A percentile compares a stretch with the other conserved stretches of the same genome.
Evolutionary conservation across 2,888 invertebrate genomes (phyloP).

Genomic region (Polydrusus cervinus): DNA sequence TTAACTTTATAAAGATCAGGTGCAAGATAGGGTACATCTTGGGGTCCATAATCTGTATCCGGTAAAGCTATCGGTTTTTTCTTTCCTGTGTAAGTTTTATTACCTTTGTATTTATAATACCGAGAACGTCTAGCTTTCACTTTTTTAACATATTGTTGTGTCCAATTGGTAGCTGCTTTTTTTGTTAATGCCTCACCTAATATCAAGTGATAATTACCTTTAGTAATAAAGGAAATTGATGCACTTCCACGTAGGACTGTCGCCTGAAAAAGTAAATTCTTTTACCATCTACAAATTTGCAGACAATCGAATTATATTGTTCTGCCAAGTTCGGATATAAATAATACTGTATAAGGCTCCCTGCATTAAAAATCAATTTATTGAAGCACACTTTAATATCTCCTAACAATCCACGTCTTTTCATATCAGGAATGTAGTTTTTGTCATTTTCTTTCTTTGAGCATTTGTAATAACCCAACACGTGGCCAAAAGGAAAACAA

Average conservation of each 20-base stretch:
- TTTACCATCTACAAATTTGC: conserved; percentile 64
- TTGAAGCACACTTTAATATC: too few relatives aligned
- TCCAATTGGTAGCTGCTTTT: background rate
- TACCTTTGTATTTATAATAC: background rate
- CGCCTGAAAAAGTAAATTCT: background rate
- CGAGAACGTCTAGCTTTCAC: background rate
- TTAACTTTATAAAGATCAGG: background rate
- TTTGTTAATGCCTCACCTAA: background rate
- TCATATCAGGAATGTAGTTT: background rate
- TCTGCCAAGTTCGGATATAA: too few relatives aligned
- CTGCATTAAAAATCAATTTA: too few relatives aligned
- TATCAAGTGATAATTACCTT: background rate
- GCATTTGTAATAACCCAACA: too few relatives aligned
- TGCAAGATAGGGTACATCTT: too few relatives aligned
- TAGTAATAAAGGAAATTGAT: background rate
- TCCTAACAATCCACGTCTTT: background rate
- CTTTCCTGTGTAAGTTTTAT: background rate
- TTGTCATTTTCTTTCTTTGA: conserved; percentile 2
- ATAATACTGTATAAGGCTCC: background rate
- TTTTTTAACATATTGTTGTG: background rate
- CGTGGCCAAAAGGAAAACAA: too few relatives aligned
- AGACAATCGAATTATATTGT: conserved; percentile 60
- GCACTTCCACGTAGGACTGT: background rate
- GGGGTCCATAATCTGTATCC: conserved; percentile 11
- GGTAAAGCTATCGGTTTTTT: conserved; percentile 1